These are phyloP conservation scores for Zaprionus inermis DNA, from an alignment of 1,140 invertebrate species.

Conservation along the genomic window DNA sequence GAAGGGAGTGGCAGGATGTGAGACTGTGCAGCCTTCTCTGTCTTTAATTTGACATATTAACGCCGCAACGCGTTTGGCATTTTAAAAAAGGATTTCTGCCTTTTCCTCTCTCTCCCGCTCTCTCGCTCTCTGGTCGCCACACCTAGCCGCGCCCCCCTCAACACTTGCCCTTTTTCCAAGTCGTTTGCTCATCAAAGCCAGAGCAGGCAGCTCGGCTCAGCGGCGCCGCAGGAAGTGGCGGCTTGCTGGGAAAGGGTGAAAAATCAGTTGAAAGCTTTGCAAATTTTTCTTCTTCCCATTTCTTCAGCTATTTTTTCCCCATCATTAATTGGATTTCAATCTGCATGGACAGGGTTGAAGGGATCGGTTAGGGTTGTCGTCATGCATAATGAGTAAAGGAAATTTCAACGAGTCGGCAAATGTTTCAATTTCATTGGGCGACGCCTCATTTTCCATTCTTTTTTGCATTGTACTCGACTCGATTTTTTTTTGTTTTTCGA, in stretches of 20 bases:
- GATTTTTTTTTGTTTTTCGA: constrained; percentile 13
- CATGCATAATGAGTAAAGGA: constrained; percentile 71
- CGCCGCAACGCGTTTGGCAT: constrained; percentile 75
- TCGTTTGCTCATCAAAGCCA: constrained; percentile 62
- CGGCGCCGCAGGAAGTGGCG: constrained; percentile 12
- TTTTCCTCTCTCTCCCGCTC: not conserved
- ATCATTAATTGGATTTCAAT: constrained; percentile 78
- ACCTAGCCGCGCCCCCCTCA: constrained; percentile 26
- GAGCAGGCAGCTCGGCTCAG: constrained; percentile 5
- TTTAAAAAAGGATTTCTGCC: constrained; percentile 55
- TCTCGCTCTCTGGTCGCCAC: constrained; percentile 14
- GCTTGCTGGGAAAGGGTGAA: constrained; percentile 11
- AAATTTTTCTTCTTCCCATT: constrained; percentile 30
- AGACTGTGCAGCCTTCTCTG: constrained; percentile 7
- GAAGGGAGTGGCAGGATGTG: not conserved
- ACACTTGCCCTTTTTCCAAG: constrained; percentile 61
- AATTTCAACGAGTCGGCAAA: constrained; percentile 69
- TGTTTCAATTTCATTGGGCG: constrained; percentile 69
- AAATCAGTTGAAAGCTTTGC: constrained; percentile 77
- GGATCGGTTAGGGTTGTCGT: constrained; percentile 54
- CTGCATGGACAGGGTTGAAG: constrained; percentile 30
- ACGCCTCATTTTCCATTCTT: constrained; percentile 7
- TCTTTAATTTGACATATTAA: constrained; percentile 71
- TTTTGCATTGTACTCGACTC: constrained; percentile 9
- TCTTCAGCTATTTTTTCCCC: constrained; percentile 19